phyloP scores from a whole-genome alignment of 2,888 invertebrate genomes.

The Epicampocera succincta region DNA sequence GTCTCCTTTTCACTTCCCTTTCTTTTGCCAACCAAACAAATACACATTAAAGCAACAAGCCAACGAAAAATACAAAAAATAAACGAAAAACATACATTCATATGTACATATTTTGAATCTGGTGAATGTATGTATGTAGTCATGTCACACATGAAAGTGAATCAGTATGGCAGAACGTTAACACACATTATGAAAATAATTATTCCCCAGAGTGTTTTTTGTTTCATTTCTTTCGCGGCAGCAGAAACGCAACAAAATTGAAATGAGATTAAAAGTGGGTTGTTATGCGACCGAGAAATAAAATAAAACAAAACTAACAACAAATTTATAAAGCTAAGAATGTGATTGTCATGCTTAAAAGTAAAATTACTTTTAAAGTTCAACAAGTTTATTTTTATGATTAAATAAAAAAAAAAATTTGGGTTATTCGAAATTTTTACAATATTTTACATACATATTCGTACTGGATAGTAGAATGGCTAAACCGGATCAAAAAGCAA shows the following conservation, averaged over 20 bases:
- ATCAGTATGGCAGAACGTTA: slow-evolving; percentile 58
- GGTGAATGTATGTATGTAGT: slow-evolving; percentile 58
- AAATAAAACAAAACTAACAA: slow-evolving; percentile 39
- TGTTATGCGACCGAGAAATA: slow-evolving; percentile 48
- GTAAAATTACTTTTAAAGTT: slow-evolving; percentile 62
- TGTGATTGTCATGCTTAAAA: slow-evolving; percentile 63
- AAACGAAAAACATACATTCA: no score
- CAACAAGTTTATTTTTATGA: slow-evolving; percentile 36
- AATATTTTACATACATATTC: slow-evolving; percentile 3
- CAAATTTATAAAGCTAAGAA: background rate
- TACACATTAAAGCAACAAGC: background rate
- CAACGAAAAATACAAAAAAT: background rate
- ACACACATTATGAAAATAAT: slow-evolving; percentile 27
- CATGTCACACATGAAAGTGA: slow-evolving; percentile 69
- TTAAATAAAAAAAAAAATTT: slow-evolving; percentile 17
- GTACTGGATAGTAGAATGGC: background rate
- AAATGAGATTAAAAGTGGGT: slow-evolving; percentile 68
- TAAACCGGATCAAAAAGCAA: no score
- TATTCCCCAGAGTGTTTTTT: background rate
- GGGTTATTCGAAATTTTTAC: slow-evolving; percentile 22
- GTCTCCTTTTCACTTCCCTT: slow-evolving; percentile 9
- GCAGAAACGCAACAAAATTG: slow-evolving; percentile 32
- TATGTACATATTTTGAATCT: slow-evolving; percentile 36
- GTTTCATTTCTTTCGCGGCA: slow-evolving; percentile 12
- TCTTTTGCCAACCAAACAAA: background rate